phyloP scores from a whole-genome alignment of 2,888 invertebrate species.

The Asteroscopus sphinx region DNA sequence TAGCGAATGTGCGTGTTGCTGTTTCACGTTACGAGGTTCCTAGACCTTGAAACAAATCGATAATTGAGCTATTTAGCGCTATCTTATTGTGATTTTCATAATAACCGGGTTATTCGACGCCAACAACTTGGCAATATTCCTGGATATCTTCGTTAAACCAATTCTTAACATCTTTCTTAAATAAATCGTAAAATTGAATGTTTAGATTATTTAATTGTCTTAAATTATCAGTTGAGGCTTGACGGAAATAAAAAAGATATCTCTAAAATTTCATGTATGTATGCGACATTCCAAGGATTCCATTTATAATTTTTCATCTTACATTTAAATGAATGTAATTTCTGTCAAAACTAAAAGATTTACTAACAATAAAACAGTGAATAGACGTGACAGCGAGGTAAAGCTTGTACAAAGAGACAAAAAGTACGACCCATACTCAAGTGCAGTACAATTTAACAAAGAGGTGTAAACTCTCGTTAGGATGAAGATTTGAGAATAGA shows the following conservation, averaged over 20 bases:
- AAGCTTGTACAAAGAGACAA: constrained; percentile 9
- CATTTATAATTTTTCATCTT: no score
- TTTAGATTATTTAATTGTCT: background rate
- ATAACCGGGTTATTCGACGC: constrained; percentile 27
- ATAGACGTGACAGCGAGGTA: constrained; percentile 12
- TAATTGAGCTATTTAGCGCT: constrained; percentile 49
- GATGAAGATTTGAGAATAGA: constrained; percentile 18
- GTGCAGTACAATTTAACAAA: constrained; percentile 19
- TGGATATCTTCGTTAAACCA: constrained; percentile 12
- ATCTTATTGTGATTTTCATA: constrained; percentile 30
- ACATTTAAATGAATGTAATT: constrained; percentile 11
- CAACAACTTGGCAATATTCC: constrained; percentile 52
- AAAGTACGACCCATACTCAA: background rate
- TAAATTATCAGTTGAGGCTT: constrained; percentile 15
- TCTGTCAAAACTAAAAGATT: constrained; percentile 17
- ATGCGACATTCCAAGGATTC: constrained; percentile 25
- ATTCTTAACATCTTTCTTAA: constrained; percentile 24
- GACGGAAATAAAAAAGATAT: constrained; percentile 6
- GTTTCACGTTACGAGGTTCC: constrained; percentile 33
- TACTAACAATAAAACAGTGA: constrained; percentile 9
- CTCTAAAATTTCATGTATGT: constrained; percentile 8
- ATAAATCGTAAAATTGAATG: constrained; percentile 14
- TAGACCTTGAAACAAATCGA: constrained; percentile 44
- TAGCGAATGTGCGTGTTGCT: constrained; percentile 37
- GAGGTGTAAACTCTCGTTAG: constrained; percentile 19